phyloP scores from a whole-genome alignment of 1,140 invertebrate species.

The Drosophila pachea region DNA sequence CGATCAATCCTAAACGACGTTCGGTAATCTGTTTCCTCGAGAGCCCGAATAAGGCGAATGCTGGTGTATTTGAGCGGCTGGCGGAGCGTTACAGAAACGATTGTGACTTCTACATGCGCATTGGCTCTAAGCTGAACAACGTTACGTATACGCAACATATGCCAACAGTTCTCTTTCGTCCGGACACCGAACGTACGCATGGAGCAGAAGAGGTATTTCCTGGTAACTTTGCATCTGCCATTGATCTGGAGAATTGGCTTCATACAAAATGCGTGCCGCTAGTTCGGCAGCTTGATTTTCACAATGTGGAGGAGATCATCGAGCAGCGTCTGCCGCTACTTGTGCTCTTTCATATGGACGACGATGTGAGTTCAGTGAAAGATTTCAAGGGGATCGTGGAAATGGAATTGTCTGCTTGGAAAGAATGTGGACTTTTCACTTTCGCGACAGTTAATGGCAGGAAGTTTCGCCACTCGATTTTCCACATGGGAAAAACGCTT shows the following conservation, averaged over 20 bases:
- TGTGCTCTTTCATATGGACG: conserved; percentile 44
- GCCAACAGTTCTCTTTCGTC: conserved; percentile 43
- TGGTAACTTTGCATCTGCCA: background rate
- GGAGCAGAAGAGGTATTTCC: conserved; percentile 26
- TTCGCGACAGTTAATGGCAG: conserved; percentile 48
- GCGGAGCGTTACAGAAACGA: conserved; percentile 49
- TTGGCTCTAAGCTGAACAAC: conserved; percentile 6
- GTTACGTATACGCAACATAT: conserved; percentile 15
- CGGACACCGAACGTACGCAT: conserved; percentile 41
- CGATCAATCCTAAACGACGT: conserved; percentile 31
- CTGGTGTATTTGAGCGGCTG: conserved; percentile 7
- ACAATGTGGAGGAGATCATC: conserved; percentile 57
- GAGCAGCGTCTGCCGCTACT: conserved; percentile 49
- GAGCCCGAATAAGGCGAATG: background rate
- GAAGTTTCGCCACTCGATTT: conserved; percentile 45
- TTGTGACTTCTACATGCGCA: conserved; percentile 54
- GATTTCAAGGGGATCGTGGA: conserved; percentile 55
- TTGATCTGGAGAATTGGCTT: conserved; percentile 39
- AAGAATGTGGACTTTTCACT: conserved; percentile 26
- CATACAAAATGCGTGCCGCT: conserved; percentile 43
- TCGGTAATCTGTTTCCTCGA: conserved; percentile 45
- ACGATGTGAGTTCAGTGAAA: conserved; percentile 32
- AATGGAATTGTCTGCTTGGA: conserved; percentile 27
- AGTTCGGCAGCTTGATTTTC: conserved; percentile 48
- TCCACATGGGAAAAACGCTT: conserved; percentile 29